Conservation (phyloP, 2,888 invertebrate species). For the Hipparchia semele region DNA sequence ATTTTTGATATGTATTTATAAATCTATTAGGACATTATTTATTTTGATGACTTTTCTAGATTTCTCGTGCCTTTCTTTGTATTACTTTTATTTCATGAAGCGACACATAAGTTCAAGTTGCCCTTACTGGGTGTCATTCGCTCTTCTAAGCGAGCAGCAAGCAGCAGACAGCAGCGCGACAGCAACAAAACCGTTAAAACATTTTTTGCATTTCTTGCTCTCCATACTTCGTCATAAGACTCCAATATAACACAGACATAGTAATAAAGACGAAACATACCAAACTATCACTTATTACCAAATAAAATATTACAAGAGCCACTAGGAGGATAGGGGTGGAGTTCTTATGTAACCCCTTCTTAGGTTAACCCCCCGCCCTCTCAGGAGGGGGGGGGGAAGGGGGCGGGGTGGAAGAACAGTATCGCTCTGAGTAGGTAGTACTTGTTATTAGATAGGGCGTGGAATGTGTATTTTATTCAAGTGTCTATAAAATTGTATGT, state of each 20-base stretch:
- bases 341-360: slow-evolving; percentile 14
- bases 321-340: slow-evolving; percentile 21
- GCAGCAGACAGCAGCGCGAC: no score
- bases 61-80: no score
- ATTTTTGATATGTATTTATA: no score
- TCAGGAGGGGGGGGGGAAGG: slow-evolving; percentile 2
- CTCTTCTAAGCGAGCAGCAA: no score
- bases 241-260: background rate
- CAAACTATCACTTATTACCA: slow-evolving; percentile 3
- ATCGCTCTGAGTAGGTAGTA: slow-evolving; percentile 33
- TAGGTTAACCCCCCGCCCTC: slow-evolving; percentile 18
- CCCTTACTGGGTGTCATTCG: no score
- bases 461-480: slow-evolving; percentile 28
- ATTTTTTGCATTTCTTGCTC: no score
- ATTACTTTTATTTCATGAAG: no score
- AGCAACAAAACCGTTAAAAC: no score
- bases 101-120: no score
- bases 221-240: no score
- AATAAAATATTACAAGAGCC: slow-evolving; percentile 1
- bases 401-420: slow-evolving; percentile 6
- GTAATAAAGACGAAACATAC: background rate
- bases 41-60: no score
- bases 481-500: slow-evolving; percentile 23
- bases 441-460: slow-evolving; percentile 30
- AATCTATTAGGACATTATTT: no score